A percentile compares a stretch with the other conserved stretches of the same genome.
Conservation (phyloP, 2,797 vertebrate species). For the Chaenodraco wilsoni region DNA sequence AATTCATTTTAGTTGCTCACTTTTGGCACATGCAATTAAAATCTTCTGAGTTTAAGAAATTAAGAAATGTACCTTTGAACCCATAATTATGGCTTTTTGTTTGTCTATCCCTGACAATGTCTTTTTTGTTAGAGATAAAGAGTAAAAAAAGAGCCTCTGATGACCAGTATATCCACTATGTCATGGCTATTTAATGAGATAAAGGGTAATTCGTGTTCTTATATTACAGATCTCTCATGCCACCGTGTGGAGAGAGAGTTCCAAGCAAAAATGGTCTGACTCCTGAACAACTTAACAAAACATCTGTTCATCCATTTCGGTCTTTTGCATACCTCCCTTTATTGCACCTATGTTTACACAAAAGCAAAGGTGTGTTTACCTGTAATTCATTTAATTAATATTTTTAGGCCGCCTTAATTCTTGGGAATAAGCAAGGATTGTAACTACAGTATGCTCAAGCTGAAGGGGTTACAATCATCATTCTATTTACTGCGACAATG, state of each 20-base stretch:
- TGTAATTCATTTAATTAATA: not conserved
- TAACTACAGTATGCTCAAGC: not conserved
- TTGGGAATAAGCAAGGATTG: not conserved
- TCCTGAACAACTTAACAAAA: not conserved
- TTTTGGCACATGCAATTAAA: not conserved
- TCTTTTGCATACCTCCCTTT: not conserved
- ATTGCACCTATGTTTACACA: not conserved
- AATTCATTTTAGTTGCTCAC: not conserved
- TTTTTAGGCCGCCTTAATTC: not conserved
- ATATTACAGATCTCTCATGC: slow-evolving; percentile 39
- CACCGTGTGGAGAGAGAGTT: slow-evolving; percentile 46
- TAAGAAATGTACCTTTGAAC: not conserved
- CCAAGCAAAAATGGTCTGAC: not conserved
- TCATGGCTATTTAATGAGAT: slow-evolving; percentile 16
- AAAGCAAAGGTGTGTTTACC: not conserved
- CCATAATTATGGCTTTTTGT: not conserved
- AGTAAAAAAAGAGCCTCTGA: not conserved
- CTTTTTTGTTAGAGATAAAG: not conserved
- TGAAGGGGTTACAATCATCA: not conserved
- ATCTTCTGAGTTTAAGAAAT: not conserved
- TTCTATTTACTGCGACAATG: not conserved
- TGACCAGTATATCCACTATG: not conserved
- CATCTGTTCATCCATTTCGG: not conserved
- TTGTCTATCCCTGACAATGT: not conserved
- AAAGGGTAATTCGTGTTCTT: not conserved